Conservation (phyloP, 2,888 invertebrate species). For the Pristionchus entomophagus region DNA sequence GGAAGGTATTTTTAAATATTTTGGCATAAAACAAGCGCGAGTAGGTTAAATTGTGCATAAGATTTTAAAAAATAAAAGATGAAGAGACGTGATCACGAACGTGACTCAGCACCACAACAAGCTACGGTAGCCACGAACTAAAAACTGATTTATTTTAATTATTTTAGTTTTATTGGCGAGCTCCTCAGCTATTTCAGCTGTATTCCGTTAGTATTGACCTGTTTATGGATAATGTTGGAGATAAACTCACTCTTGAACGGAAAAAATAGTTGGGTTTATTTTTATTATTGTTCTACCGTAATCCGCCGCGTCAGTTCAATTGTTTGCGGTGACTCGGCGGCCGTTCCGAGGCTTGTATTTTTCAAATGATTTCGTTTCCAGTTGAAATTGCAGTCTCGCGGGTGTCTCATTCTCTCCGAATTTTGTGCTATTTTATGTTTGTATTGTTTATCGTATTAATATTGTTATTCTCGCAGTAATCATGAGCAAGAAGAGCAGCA, state of each 20-base stretch:
- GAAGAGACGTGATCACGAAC: slow-evolving; percentile 12
- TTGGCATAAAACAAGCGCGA: no score
- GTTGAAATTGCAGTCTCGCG: neutral
- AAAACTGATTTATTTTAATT: slow-evolving; percentile 1
- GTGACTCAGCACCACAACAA: slow-evolving; percentile 13
- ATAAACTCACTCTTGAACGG: no score
- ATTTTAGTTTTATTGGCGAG: neutral
- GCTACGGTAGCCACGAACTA: neutral
- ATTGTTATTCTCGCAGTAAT: neutral
- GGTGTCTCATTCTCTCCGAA: neutral
- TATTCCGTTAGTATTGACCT: no score
- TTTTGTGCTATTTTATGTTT: neutral
- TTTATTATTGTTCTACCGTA: neutral
- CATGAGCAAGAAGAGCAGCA: slow-evolving; percentile 12
- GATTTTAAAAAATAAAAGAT: neutral
- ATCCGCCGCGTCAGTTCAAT: neutral
- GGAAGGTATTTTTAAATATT: no score
- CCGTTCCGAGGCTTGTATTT: neutral
- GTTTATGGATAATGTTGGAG: no score
- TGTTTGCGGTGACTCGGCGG: no score
- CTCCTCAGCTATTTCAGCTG: no score
- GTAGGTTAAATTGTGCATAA: neutral
- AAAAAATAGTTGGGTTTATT: neutral
- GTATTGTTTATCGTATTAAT: neutral
- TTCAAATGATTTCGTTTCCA: neutral